Percentiles rank a stretch among this genome's conserved stretches.
Evolutionary conservation across 2,113 vertebrate species (phyloP).

Genomic region (Pseudopipra pipra): DNA sequence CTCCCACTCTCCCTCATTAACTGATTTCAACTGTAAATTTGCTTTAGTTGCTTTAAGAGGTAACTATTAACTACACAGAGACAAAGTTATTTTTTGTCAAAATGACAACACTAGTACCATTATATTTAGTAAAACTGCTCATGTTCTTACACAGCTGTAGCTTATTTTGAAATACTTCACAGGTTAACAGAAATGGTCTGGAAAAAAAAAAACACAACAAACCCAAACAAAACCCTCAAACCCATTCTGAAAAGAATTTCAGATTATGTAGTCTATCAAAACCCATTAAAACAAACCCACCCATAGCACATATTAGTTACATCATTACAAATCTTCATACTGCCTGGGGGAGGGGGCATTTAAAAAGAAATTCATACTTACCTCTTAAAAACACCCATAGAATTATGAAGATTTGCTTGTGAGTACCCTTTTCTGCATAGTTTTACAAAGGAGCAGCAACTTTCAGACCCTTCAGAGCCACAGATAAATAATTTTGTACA

Average conservation of each 20-base stretch:
- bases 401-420: background rate
- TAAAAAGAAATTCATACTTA: background rate
- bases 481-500: background rate
- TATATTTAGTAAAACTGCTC: background rate
- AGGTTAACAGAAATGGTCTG: background rate
- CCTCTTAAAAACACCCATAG: background rate
- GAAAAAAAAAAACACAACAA: too few species aligned
- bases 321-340: background rate
- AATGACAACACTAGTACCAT: background rate
- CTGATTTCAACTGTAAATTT: slow-evolving; percentile 38
- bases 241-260: background rate
- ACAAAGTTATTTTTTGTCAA: slow-evolving; percentile 24
- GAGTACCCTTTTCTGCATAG: background rate
- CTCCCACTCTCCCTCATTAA: slow-evolving; percentile 44
- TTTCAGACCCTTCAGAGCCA: background rate
- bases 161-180: background rate
- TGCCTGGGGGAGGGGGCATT: background rate
- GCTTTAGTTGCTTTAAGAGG: slow-evolving; percentile 32
- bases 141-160: background rate
- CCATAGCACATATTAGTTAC: background rate
- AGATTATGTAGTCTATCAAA: background rate
- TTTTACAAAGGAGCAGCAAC: background rate
- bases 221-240: background rate
- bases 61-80: background rate
- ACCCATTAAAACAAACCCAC: background rate